phyloP scores from a whole-genome alignment of 2,797 vertebrate species.

The Cossypha dichroa region DNA sequence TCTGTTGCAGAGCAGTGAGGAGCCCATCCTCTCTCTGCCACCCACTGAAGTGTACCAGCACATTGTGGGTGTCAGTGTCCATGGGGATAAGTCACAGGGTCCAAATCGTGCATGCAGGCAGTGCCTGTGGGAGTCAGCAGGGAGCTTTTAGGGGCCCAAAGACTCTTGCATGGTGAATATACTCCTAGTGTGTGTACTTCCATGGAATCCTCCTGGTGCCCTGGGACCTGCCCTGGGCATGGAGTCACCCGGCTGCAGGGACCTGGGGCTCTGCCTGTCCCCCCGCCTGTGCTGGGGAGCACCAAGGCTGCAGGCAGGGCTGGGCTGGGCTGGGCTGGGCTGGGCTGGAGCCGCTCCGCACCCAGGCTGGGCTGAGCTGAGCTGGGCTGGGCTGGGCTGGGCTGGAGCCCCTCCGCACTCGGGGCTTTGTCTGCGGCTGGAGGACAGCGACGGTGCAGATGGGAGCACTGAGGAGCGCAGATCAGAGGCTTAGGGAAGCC shows the following conservation, averaged over 20 bases:
- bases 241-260: not conserved
- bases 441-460: not conserved
- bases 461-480: not conserved
- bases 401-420: too few species aligned
- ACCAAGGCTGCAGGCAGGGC: not conserved
- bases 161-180: accelerated
- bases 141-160: not conserved
- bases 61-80: not conserved
- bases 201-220: not conserved
- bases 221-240: not conserved
- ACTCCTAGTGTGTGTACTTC: accelerated
- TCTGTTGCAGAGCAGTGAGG: not conserved
- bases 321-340: too few species aligned
- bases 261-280: not conserved
- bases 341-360: too few species aligned
- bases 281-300: not conserved
- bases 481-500: not conserved
- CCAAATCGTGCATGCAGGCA: accelerated
- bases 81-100: not conserved
- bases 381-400: too few species aligned
- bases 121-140: not conserved
- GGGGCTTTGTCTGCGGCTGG: not conserved
- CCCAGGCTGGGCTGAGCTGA: not conserved
- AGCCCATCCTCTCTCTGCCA: not conserved
- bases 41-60: not conserved